phyloP scores from a whole-genome alignment of 1,140 invertebrate genomes.

The Heliconius himera region DNA sequence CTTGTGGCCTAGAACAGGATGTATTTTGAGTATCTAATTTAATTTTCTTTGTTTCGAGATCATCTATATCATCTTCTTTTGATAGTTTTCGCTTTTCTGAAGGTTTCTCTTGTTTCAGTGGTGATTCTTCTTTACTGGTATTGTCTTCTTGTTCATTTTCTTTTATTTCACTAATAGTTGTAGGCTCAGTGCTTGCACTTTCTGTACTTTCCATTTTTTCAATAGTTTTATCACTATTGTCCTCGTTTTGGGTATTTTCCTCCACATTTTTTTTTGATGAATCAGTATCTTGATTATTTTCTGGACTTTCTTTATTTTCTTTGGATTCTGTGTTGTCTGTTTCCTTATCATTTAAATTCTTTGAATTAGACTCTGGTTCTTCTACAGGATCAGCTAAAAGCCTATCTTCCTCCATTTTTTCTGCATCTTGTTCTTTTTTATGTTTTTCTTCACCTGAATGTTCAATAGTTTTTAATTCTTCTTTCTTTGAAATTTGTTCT shows the following conservation, averaged over 20 bases:
- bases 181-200: neutral
- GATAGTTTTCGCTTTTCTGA: conserved; percentile 54
- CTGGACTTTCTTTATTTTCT: conserved; percentile 28
- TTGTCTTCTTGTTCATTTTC: conserved; percentile 7
- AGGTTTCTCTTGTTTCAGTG: conserved; percentile 21
- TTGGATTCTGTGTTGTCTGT: neutral
- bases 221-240: conserved; percentile 17
- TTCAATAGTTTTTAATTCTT: conserved; percentile 19
- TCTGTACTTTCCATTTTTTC: neutral
- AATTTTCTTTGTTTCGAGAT: conserved; percentile 50
- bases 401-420: conserved; percentile 35
- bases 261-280: conserved; percentile 20
- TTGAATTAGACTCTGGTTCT: conserved; percentile 5
- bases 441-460: conserved; percentile 25
- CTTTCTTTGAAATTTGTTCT: conserved; percentile 15
- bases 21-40: conserved; percentile 47
- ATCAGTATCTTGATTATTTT: conserved; percentile 22
- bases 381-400: conserved; percentile 36
- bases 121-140: neutral
- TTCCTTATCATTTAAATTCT: conserved; percentile 9
- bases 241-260: conserved; percentile 22
- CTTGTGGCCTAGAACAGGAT: conserved; percentile 55
- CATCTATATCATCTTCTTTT: conserved; percentile 45
- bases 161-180: neutral
- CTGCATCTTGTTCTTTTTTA: conserved; percentile 22